phyloP scores from a whole-genome alignment of 2,113 vertebrate species.

The Gymnarchus niloticus region DNA sequence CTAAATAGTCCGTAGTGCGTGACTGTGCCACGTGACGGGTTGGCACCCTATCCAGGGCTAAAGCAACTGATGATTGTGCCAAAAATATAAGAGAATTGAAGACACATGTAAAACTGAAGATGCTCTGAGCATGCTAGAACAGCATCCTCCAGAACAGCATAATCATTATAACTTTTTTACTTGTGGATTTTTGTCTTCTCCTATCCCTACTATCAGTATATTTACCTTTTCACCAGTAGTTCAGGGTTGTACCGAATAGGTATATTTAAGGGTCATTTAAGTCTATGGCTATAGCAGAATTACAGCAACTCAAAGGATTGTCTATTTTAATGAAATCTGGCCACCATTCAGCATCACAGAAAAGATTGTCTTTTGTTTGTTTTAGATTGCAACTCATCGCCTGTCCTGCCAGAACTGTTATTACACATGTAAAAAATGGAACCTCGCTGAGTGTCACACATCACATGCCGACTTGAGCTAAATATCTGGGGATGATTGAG shows the following conservation, averaged over 20 bases:
- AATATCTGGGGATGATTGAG: constrained; percentile 8
- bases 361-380: not conserved
- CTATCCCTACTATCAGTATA: constrained; percentile 46
- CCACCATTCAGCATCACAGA: not conserved
- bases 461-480: constrained; percentile 46
- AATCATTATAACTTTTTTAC: constrained; percentile 54
- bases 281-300: no score
- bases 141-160: constrained; percentile 35
- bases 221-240: constrained; percentile 34
- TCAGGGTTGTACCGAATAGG: not conserved
- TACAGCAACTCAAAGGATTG: no score
- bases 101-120: not conserved
- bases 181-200: constrained; percentile 45
- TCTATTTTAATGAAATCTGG: not conserved
- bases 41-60: no score
- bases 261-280: not conserved
- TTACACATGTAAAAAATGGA: not conserved
- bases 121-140: not conserved
- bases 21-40: no score
- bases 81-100: not conserved
- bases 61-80: not conserved
- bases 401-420: not conserved
- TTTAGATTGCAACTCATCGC: not conserved
- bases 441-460: not conserved
- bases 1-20: no score